phyloP scores from a whole-genome alignment of 2,797 vertebrate genomes.

The Babyrousa celebensis region DNA sequence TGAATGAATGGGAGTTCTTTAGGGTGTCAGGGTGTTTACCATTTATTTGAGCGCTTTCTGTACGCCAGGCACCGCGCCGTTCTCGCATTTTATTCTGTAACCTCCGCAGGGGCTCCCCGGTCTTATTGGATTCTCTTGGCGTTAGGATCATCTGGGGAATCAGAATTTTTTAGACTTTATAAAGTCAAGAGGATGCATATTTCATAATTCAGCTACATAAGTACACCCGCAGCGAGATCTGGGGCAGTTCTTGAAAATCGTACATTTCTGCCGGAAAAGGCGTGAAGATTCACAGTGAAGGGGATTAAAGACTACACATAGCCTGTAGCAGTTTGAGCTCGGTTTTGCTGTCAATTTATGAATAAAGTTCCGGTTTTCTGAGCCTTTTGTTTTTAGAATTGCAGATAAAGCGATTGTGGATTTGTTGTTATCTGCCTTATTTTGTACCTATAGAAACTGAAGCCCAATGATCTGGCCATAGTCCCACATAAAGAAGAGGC shows the following conservation, averaged over 20 bases:
- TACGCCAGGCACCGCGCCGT: neutral
- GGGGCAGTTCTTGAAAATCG: neutral
- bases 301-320: neutral
- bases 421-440: too few species aligned
- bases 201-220: neutral
- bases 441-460: neutral
- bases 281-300: neutral
- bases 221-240: neutral
- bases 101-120: too few species aligned
- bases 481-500: neutral
- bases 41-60: neutral
- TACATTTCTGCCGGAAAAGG: neutral
- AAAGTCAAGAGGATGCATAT: neutral
- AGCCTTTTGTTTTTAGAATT: neutral
- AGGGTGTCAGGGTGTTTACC: neutral
- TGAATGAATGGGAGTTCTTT: neutral
- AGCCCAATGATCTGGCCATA: neutral
- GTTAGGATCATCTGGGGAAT: neutral
- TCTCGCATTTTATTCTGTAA: neutral
- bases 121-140: neutral
- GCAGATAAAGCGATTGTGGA: neutral
- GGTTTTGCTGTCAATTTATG: neutral
- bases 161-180: neutral
- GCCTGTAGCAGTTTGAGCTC: neutral
- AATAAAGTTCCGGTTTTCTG: neutral